Conservation (phyloP, 2,797 vertebrate genomes). For the Diplodus sargus region DNA sequence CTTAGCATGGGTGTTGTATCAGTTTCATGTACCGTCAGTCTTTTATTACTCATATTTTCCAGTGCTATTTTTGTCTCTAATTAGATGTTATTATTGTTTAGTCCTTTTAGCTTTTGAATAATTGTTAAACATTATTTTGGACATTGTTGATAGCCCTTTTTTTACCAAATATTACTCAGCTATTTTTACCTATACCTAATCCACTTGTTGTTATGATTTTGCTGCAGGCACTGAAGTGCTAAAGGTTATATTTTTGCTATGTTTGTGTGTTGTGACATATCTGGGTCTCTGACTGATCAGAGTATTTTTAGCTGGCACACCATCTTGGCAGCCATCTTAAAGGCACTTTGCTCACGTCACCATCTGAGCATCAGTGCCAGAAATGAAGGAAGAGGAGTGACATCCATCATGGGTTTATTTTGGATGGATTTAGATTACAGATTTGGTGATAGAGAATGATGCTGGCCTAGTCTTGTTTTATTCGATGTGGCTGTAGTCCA, state of each 20-base stretch:
- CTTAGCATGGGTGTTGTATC: slow-evolving; percentile 32
- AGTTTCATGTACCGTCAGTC: slow-evolving; percentile 41
- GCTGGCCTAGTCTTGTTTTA: slow-evolving; percentile 17
- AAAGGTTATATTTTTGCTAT: slow-evolving; percentile 61
- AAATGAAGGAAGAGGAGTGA: slow-evolving; percentile 45
- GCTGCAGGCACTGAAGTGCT: slow-evolving; percentile 27
- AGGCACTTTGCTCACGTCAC: slow-evolving; percentile 65
- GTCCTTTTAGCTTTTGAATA: background rate
- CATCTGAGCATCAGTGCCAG: slow-evolving; percentile 51
- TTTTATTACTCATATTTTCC: slow-evolving; percentile 39
- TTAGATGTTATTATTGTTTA: slow-evolving; percentile 22
- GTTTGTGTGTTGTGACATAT: slow-evolving; percentile 72
- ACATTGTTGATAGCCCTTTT: background rate
- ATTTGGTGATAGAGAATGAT: background rate
- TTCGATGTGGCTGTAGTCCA: slow-evolving; percentile 31
- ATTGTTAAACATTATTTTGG: slow-evolving; percentile 2
- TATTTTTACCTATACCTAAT: slow-evolving; percentile 27
- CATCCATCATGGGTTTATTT: slow-evolving; percentile 38
- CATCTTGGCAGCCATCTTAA: slow-evolving; percentile 75
- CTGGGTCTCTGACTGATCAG: slow-evolving; percentile 69
- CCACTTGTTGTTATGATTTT: slow-evolving; percentile 26
- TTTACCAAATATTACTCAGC: slow-evolving; percentile 8
- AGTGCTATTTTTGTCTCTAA: slow-evolving; percentile 17
- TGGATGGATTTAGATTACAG: slow-evolving; percentile 33
- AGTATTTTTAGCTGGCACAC: slow-evolving; percentile 73